Base-by-base conservation (phyloP, 2,113 vertebrate genomes). In the Megalops atlanticus region DNA sequence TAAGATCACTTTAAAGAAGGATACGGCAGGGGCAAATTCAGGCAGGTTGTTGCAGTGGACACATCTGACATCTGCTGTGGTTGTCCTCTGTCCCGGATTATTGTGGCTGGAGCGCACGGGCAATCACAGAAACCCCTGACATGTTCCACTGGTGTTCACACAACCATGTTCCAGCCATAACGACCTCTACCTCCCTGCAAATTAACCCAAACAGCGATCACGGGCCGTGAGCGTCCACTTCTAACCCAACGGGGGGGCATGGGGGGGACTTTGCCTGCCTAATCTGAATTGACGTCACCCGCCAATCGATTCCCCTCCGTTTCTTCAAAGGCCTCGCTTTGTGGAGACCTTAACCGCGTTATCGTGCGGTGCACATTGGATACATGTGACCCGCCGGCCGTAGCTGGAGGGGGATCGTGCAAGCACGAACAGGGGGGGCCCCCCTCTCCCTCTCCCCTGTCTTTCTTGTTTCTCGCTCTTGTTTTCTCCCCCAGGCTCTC, bases 201-300 rank as follows among this genome's bases (percentile, higher is more conserved):
- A 86, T 74, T 82, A 89, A 88, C 86, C 90, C 86, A 88, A 85
- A 89, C 83, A 88, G 69, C 79, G 84, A n/a, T 84, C 83, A 79
- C 41, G 52, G 77, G 68, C 76, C 64, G 41, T 69, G 47, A 69
- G 58, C n/a, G 69, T 38, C 70, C 7, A 52, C 35, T 39, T n/a
- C 49, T 39, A 31, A n/a, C 35, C 76, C 27, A 27, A 74, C 52
- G 10, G 33, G 33, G 38, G 35, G 78, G 24, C 12, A n/a, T n/a
- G n/a, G n/a, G n/a, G n/a, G n/a, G n/a, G 15, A 64, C 15, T 49
- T 49, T 49, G 8, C 45, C 36, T 71, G n/a, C 35, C 64, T 58
- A 1, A 70, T 81, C 83, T 43, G 38, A 41, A 33, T 49, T 69
- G 69, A 78, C 49, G 64, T 79, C 72, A 74, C 31, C 24, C 14